Base-by-base conservation (phyloP, 1,140 invertebrate species). In the Eufriesea mexicana region DNA sequence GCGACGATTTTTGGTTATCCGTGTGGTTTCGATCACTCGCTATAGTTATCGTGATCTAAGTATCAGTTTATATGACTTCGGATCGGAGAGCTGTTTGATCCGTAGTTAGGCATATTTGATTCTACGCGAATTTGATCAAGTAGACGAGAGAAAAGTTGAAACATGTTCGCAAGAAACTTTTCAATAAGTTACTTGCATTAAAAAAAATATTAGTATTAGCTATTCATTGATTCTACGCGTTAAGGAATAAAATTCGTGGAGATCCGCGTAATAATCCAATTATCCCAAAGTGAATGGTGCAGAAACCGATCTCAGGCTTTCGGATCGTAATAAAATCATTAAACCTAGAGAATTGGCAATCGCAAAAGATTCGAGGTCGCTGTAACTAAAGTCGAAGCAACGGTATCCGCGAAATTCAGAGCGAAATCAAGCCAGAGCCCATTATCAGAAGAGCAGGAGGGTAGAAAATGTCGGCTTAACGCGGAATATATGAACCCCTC, bases 381-480 rank as follows among this genome's bases (percentile, higher is more conserved):
- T 23, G 20, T 72, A 80, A 54, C 70, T 51, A 47, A 28, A 12
- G 6, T 9, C 42, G 14, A 6, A 23, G 51, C n/a, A 35, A 28
- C 42, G 57, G 47, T 25, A 64, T 74, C 68, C 71, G 35, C 49
- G 59, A 55, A 79, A 72, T 70, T 78, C 64, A 8, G 35, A 20
- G 20, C 51, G 54, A 47, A 78, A 78, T 78, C 80, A 67, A 66
- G 47, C 47, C 59, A 9, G n/a, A 54, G 64, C 47, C 54, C 54
- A 78, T 83, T 71, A 70, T 78, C 81, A 68, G 54, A 62, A 70
- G 57, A 74, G 49, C 64, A 55, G 70, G 25, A 28, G 76, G 42
- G 76, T 57, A 28, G 80, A 85, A 79, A 85, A 88, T 49, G 75
- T 79, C 47, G 61, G 51, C 72, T 75, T 71, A 74, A 70, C 35